Conservation (phyloP, 2,888 invertebrate genomes). For the Oligia strigilis region DNA sequence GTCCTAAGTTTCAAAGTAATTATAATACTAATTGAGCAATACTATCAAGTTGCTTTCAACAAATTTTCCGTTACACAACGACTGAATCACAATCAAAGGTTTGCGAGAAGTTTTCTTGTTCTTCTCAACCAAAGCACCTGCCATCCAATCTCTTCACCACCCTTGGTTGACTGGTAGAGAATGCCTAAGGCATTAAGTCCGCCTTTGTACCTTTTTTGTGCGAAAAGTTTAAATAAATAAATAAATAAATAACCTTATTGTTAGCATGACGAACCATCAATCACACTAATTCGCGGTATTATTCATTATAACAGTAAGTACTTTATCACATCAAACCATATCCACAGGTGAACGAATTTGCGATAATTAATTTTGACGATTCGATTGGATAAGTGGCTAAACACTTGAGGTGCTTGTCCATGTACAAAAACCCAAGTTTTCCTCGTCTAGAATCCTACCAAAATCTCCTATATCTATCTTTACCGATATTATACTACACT, state of each 20-base stretch:
- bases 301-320: constrained; percentile 22
- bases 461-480: neutral
- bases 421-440: neutral
- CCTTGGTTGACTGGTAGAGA: too few relatives aligned
- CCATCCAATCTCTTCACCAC: too few relatives aligned
- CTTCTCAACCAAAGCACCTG: too few relatives aligned
- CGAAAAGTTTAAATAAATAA: too few relatives aligned
- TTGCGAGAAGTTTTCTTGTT: constrained; percentile 5
- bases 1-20: neutral
- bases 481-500: neutral
- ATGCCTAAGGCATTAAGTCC: too few relatives aligned
- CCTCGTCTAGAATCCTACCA: neutral
- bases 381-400: neutral
- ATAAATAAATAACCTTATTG: constrained; percentile 21
- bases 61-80: neutral
- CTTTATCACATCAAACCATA: constrained; percentile 34
- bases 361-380: neutral
- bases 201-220: too few relatives aligned
- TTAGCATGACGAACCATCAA: constrained; percentile 44
- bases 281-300: constrained; percentile 44
- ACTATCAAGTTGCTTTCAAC: neutral
- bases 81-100: constrained; percentile 6
- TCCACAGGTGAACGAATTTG: constrained; percentile 39
- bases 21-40: neutral
- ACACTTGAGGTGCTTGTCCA: neutral